phyloP scores from a whole-genome alignment of 2,797 vertebrate genomes.

The Meriones psammophilus region DNA sequence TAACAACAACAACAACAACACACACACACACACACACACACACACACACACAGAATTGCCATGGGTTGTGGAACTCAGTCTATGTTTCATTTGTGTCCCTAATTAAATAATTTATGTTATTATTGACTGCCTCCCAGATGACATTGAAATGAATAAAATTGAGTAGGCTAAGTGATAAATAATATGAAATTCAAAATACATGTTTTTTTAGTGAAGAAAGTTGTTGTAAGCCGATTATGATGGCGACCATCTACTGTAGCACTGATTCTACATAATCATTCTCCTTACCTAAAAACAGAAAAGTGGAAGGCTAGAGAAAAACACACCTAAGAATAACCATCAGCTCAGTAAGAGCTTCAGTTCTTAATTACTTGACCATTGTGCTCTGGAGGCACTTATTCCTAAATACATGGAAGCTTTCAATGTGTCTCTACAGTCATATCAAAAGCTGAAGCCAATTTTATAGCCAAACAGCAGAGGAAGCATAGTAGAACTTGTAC shows the following conservation, averaged over 20 bases:
- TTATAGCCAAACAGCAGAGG: background rate
- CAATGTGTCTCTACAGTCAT: slow-evolving; percentile 21
- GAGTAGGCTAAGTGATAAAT: slow-evolving; percentile 23
- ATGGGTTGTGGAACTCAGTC: background rate
- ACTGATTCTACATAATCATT: slow-evolving; percentile 71
- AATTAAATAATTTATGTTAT: slow-evolving; percentile 56
- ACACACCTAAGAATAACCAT: slow-evolving; percentile 70
- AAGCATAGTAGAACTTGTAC: background rate
- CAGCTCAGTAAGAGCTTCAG: slow-evolving; percentile 35
- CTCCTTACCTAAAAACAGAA: slow-evolving; percentile 76
- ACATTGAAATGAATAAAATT: slow-evolving; percentile 56
- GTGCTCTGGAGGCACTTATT: slow-evolving; percentile 49
- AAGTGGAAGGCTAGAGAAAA: slow-evolving; percentile 31
- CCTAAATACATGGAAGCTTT: slow-evolving; percentile 22
- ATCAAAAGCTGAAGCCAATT: slow-evolving; percentile 12
- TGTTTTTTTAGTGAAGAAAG: slow-evolving; percentile 47
- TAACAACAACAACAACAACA: background rate
- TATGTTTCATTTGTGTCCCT: slow-evolving; percentile 1
- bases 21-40: background rate
- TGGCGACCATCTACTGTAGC: slow-evolving; percentile 27
- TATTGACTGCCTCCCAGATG: slow-evolving; percentile 48
- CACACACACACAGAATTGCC: background rate
- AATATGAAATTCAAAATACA: slow-evolving; percentile 40
- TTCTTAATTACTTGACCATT: slow-evolving; percentile 56
- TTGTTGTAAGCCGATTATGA: slow-evolving; percentile 62